Percentiles rank a stretch among this genome's conserved stretches.
Evolutionary conservation across 1,140 invertebrate species (phyloP).

Genomic region (Cherax quadricarinatus): DNA sequence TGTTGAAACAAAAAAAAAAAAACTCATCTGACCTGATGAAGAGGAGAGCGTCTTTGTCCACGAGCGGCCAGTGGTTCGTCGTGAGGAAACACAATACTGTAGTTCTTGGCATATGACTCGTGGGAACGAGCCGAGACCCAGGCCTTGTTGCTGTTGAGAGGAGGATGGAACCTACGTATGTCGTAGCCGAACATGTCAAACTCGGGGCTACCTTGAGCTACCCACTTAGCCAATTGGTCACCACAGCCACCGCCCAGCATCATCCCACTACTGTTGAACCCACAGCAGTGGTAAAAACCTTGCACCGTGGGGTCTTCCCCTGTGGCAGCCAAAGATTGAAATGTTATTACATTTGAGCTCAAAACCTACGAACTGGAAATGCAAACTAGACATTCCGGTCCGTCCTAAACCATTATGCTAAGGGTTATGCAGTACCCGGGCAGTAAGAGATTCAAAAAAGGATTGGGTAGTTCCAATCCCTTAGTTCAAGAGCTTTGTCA

Average conservation of each 20-base stretch:
- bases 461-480: too few species aligned
- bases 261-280: slow-evolving; percentile 93
- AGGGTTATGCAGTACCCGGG: too few species aligned
- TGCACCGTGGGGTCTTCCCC: slow-evolving; percentile 79
- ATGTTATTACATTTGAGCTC: neutral
- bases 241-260: slow-evolving; percentile 92
- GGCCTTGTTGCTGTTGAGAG: slow-evolving; percentile 82
- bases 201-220: slow-evolving; percentile 87
- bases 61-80: slow-evolving; percentile 90
- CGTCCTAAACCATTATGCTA: too few species aligned
- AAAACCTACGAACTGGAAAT: too few species aligned
- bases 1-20: too few species aligned
- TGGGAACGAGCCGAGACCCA: slow-evolving; percentile 90
- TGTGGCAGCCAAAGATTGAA: slow-evolving; percentile 60
- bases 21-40: slow-evolving; percentile 80
- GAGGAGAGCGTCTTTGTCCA: slow-evolving; percentile 83
- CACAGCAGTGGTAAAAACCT: slow-evolving; percentile 89
- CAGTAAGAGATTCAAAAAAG: too few species aligned
- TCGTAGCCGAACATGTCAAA: slow-evolving; percentile 92
- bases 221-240: slow-evolving; percentile 90
- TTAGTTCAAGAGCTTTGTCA: too few species aligned
- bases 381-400: too few species aligned
- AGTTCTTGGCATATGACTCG: slow-evolving; percentile 92
- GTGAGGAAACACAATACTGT: slow-evolving; percentile 88
- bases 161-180: slow-evolving; percentile 84